Base-by-base conservation (phyloP, 2,888 invertebrate species). In the Nymphalis c-album region DNA sequence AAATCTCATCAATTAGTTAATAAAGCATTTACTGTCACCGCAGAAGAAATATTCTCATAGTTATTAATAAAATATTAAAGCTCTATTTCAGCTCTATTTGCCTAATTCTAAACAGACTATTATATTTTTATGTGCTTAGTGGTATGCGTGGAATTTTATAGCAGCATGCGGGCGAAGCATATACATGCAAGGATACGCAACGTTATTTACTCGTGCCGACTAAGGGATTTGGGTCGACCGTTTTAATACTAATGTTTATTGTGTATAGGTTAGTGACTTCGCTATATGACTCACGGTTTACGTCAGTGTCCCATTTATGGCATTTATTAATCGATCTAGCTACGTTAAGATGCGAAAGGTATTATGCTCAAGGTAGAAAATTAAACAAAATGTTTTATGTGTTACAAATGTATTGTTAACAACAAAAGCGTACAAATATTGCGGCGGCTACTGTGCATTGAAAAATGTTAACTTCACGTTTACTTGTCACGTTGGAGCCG, bases 401-500 rank as follows among this genome's bases (percentile, higher is more conserved):
- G 85, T 79, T 76, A 86, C 77, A 79, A 80, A 89, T 90, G 88
- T 91, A 90, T 87, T 90, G 90, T 91, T 90, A 90, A 87, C 81
- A 86, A 85, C 74, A 84, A 84, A 90, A 90, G 90, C 90, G 82
- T 85, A 88, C 85, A 88, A 75, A 80, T 76, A 83, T 74, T 83
- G 76, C 84, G 78, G 89, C 86, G 82, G 84, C 90, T 91, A 91
- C 89, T 77, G 91, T 92, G 91, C 90, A 84, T 85, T 83, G 75
- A 84, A 85, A 84, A 83, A 85, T 84, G 78, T 83, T 83, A 86
- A 85, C 84, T 87, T 86, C 85, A 82, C 71, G 80, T 93, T 93
- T 93, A 94, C 94, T 93, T 87, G 93, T 81, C 78, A 90, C 91
- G 80, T 94, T 94, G 74, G 94, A 94, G 81, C 94, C 94, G 87